A percentile compares a stretch with the other conserved stretches of the same genome.
Conservation (phyloP, 2,113 vertebrate genomes). For the Sylvilagus bachmani region DNA sequence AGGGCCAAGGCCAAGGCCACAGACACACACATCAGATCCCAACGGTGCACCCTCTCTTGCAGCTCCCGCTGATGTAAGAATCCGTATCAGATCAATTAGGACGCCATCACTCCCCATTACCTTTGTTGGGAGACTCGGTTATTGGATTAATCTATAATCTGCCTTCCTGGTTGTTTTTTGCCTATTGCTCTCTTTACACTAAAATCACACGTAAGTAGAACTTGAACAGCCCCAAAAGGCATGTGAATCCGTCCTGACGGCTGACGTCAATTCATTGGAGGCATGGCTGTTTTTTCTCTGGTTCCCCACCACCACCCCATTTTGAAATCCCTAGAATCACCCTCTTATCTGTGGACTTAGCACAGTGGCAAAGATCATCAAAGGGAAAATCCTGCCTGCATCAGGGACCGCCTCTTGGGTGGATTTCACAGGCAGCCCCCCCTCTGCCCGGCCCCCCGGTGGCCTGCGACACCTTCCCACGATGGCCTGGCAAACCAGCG, state of each 20-base stretch:
- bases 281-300: conserved; percentile 20
- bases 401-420: neutral
- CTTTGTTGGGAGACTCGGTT: conserved; percentile 60
- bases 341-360: conserved; percentile 61
- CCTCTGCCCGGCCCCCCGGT: no score
- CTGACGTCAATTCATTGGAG: conserved; percentile 48
- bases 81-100: conserved; percentile 63
- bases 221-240: conserved; percentile 52
- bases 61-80: conserved; percentile 11
- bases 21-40: neutral
- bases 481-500: neutral
- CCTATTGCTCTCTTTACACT: conserved; percentile 46
- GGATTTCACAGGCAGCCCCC: neutral
- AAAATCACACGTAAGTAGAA: conserved; percentile 64
- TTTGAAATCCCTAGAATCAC: conserved; percentile 66
- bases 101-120: conserved; percentile 63
- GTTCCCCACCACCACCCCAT: conserved; percentile 27
- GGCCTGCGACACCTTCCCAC: neutral
- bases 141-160: conserved; percentile 76
- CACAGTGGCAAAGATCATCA: conserved; percentile 63
- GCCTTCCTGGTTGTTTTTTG: conserved; percentile 64
- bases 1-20: neutral
- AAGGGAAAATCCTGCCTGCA: conserved; percentile 59
- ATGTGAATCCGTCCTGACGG: neutral
- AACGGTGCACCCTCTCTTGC: neutral